Evolutionary conservation across 2,888 invertebrate genomes (phyloP), one percentile per base, ranked within the genome.

Genomic region (Dolomedes plantarius): DNA sequence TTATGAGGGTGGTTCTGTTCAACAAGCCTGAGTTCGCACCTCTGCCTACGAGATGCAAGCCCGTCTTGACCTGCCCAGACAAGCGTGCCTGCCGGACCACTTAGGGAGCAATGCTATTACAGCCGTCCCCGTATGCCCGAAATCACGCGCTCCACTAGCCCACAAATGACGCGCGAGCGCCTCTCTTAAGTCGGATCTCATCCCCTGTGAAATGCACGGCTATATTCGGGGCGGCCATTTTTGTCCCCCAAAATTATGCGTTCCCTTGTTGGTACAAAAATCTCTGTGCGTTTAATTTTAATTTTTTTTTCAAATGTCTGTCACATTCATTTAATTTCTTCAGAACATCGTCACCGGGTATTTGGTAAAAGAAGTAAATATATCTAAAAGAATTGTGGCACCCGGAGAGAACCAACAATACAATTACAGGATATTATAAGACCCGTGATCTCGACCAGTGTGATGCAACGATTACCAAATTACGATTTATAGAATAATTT

Each of bases 121-220:
- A 56, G 81, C 41, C 32, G 50, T 36, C 56, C 56, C 75, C 77
- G 80, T 87, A 79, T 87, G 80, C 50, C 67, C 62, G 68, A 62
- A 56, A 77, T 87, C 79, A 75, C 71, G 77, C 87, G 87, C 82
- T 69, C 83, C 82, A 79, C 78, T 87, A 78, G 82, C 71, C 65
- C 56, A 50, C 71, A 87, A 87, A 87, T 87, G 87, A 85, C 73
- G 83, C 83, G 71, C 39, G 72, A 72, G 36, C 77, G 41, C 65
- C 62, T 71, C 46, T 31, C 71, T 67, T 36, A 50, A 36, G 50
- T 36, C 67, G 32, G 29, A 32, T 27, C 56, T 64, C 46, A 11
- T 28, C 0, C 13, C 16, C 11, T n/a, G 56, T 27, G n/a, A 32
- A 29, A 32, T 11, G 46, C 39, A 32, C 32, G 28, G n/a, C 67